A percentile compares a stretch with the other conserved stretches of the same genome.
Evolutionary conservation across 2,797 vertebrate genomes (phyloP).

Genomic region (Melanotaenia parkinsoni): DNA sequence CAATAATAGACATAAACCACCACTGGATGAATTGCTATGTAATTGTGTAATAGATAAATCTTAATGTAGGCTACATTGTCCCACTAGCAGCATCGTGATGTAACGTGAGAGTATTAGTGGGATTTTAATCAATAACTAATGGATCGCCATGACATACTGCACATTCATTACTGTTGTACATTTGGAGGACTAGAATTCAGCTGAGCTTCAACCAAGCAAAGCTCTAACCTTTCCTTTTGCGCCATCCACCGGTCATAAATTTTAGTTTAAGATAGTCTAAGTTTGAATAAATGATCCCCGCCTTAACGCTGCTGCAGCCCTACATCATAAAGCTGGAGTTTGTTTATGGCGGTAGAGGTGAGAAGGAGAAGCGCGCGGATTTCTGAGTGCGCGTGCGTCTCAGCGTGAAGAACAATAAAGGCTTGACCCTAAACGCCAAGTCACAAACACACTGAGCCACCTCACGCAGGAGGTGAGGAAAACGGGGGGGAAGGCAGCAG

Average conservation of each 20-base stretch:
- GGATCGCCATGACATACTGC: not conserved
- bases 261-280: not conserved
- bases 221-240: not conserved
- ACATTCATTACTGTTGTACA: not conserved
- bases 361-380: constrained; percentile 12
- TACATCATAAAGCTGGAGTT: not conserved
- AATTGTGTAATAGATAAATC: too few species aligned
- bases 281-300: not conserved
- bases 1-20: too few species aligned
- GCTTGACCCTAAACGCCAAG: constrained; percentile 53
- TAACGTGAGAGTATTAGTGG: too few species aligned
- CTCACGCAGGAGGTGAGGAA: constrained; percentile 29
- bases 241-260: not conserved
- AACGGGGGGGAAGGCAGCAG: constrained; percentile 10
- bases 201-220: not conserved
- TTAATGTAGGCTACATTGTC: too few species aligned
- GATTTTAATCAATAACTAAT: too few species aligned
- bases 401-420: constrained; percentile 56
- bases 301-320: not conserved
- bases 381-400: constrained; percentile 11
- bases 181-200: not conserved
- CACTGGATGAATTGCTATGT: too few species aligned
- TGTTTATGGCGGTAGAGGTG: constrained; percentile 10
- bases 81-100: too few species aligned
- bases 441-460: constrained; percentile 28